Conservation (phyloP, 1,140 invertebrate genomes). For the Drosophila pectinifera region DNA sequence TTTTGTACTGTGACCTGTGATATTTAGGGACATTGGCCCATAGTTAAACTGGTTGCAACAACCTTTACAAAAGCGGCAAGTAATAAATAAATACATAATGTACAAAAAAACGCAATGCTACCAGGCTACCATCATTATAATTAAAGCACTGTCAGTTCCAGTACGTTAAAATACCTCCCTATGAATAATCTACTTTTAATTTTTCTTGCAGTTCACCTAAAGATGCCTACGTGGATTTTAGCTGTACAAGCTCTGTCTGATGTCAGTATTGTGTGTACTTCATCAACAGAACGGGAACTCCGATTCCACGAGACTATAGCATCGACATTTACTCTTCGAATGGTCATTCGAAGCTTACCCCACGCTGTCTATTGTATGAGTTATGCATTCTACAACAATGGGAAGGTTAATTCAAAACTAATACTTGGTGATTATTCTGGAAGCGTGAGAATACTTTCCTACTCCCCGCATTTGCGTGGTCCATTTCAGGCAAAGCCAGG, state of each 20-base stretch:
- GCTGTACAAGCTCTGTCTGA: constrained; percentile 89
- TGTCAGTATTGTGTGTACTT: constrained; percentile 89
- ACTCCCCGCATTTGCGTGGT: constrained; percentile 87
- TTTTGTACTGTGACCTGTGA: no score
- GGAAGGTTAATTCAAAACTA: constrained; percentile 87
- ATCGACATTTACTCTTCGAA: constrained; percentile 88
- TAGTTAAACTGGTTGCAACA: no score
- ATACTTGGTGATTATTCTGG: constrained; percentile 89
- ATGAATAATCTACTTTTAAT: no score
- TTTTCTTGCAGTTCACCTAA: constrained; percentile 85
- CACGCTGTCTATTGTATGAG: constrained; percentile 86
- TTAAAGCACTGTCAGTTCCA: no score
- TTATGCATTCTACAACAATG: constrained; percentile 87
- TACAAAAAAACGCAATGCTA: no score
- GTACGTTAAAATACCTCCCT: no score
- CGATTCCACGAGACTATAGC: constrained; percentile 90
- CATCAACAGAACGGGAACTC: constrained; percentile 89
- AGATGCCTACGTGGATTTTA: constrained; percentile 88
- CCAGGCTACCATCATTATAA: no score
- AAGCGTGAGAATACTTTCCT: constrained; percentile 87
- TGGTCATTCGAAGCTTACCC: constrained; percentile 87
- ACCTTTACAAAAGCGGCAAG: no score
- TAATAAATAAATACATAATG: no score
- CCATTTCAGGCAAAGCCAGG: constrained; percentile 88
- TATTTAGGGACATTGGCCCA: no score